Conservation (phyloP, 2,797 vertebrate species). For the Antennarius maculatus region DNA sequence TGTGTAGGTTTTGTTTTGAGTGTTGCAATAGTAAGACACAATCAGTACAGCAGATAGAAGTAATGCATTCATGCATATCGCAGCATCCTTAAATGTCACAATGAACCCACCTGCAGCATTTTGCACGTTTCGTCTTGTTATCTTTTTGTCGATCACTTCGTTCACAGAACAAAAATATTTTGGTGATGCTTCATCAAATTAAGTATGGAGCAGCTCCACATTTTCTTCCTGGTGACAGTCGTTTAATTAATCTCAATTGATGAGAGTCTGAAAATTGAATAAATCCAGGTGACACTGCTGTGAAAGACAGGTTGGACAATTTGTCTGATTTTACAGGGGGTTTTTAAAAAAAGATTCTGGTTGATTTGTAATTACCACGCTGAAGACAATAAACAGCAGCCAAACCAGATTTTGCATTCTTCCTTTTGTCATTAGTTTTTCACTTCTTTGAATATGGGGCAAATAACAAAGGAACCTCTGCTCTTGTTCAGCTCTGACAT, state of each 20-base stretch:
- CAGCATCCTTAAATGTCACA: neutral
- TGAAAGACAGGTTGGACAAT: slow-evolving; percentile 18
- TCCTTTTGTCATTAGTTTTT: slow-evolving; percentile 10
- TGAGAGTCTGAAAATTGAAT: slow-evolving; percentile 19
- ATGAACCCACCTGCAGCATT: neutral
- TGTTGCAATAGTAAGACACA: neutral
- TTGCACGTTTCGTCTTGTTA: slow-evolving; percentile 14
- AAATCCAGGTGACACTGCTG: slow-evolving; percentile 24
- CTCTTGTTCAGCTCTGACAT: slow-evolving; percentile 4
- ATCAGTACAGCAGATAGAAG: neutral
- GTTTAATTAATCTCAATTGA: neutral
- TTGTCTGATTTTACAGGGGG: slow-evolving; percentile 30
- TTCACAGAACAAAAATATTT: neutral
- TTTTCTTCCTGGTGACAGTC: slow-evolving; percentile 4
- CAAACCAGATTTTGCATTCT: slow-evolving; percentile 4
- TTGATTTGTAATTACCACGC: slow-evolving; percentile 1
- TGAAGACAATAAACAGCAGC: neutral
- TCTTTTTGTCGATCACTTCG: slow-evolving; percentile 12
- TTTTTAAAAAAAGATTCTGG: slow-evolving; percentile 11
- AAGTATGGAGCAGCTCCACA: slow-evolving; percentile 17
- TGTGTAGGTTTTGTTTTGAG: slow-evolving; percentile 8
- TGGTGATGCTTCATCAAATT: slow-evolving; percentile 22
- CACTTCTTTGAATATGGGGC: slow-evolving; percentile 4
- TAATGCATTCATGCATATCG: neutral
- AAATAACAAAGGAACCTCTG: neutral